Evolutionary conservation across 2,797 vertebrate genomes (phyloP).

Genomic region (Menidia menidia): DNA sequence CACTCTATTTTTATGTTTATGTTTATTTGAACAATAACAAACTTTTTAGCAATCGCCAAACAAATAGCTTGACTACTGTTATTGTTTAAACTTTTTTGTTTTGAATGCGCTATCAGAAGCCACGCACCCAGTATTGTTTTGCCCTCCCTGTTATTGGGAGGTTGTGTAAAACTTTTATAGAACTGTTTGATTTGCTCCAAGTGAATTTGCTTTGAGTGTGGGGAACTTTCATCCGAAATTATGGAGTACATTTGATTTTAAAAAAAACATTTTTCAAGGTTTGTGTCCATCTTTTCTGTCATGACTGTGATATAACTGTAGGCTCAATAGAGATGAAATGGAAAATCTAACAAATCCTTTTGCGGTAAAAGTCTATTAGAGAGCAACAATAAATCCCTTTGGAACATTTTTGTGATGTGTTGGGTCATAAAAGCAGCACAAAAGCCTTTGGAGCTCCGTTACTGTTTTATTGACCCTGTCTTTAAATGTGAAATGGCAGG

Average conservation of each 20-base stretch:
- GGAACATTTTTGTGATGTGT: not conserved
- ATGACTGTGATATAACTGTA: not conserved
- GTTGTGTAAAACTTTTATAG: too few relatives aligned
- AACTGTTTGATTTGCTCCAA: too few relatives aligned
- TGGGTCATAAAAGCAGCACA: not conserved
- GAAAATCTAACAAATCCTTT: not conserved
- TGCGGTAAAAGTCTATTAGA: not conserved
- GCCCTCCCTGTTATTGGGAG: too few relatives aligned
- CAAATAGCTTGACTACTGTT: not conserved
- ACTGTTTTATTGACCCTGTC: not conserved
- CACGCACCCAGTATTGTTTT: not conserved
- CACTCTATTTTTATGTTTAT: not conserved
- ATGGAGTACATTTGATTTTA: too few relatives aligned
- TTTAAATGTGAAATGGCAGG: not conserved
- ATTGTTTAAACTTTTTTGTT: accelerated
- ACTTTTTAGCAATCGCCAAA: not conserved
- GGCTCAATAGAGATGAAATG: not conserved
- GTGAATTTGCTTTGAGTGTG: too few relatives aligned
- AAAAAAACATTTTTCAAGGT: too few relatives aligned
- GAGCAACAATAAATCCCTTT: slow-evolving; percentile 2
- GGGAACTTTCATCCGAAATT: too few relatives aligned
- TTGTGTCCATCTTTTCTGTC: not conserved
- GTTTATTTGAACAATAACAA: not conserved
- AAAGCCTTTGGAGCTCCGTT: not conserved
- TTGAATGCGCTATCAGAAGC: not conserved